phyloP scores from a whole-genome alignment of 2,888 invertebrate genomes.

The Campoplex nolae region DNA sequence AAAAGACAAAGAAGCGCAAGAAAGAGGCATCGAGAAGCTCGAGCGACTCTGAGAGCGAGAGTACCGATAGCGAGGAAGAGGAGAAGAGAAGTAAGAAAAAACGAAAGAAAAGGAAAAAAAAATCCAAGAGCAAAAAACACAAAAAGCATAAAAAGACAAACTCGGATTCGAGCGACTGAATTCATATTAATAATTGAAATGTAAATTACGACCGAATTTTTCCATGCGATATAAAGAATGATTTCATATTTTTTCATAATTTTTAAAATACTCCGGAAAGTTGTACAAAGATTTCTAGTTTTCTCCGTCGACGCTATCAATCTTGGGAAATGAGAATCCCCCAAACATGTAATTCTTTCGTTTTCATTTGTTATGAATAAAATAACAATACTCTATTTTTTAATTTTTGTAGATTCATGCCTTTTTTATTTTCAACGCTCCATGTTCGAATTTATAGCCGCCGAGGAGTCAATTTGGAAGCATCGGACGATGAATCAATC shows the following conservation, averaged over 20 bases:
- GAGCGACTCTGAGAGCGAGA: conserved; percentile 59
- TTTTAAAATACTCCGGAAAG: not conserved
- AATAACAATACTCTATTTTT: not conserved
- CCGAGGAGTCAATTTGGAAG: too few relatives aligned
- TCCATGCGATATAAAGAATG: not conserved
- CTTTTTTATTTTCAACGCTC: not conserved
- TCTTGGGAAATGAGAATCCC: not conserved
- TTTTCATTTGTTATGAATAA: not conserved
- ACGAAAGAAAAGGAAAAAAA: conserved; percentile 69
- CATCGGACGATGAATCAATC: too few relatives aligned
- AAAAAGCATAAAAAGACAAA: conserved; percentile 81
- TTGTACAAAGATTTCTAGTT: not conserved
- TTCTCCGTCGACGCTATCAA: too few relatives aligned
- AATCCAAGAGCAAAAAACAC: conserved; percentile 82
- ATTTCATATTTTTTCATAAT: not conserved
- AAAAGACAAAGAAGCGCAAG: conserved; percentile 82
- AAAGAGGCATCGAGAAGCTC: conserved; percentile 73
- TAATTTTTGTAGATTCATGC: not conserved
- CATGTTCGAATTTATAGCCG: not conserved
- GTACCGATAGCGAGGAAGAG: conserved; percentile 70
- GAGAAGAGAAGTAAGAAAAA: conserved; percentile 71
- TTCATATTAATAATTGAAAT: not conserved
- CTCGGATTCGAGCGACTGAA: conserved; percentile 58
- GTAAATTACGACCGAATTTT: not conserved
- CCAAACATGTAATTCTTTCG: not conserved